Percentiles rank a stretch among this genome's conserved stretches.
phyloP scores from a whole-genome alignment of 2,888 invertebrate species.

The Rhabditoides inermis region DNA sequence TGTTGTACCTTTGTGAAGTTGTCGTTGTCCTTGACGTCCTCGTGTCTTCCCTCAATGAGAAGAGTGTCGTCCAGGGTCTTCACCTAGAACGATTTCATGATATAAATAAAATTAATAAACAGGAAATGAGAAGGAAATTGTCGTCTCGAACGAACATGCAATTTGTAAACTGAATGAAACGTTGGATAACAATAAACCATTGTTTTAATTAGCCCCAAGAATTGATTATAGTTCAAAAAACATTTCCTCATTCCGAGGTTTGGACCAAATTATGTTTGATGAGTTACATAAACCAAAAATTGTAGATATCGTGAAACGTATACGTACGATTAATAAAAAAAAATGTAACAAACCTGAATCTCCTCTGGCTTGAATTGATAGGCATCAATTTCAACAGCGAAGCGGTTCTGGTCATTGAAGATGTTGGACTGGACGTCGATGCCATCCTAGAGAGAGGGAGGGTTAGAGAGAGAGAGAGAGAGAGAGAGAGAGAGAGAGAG shows the following conservation, averaged over 20 bases:
- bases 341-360: constrained; percentile 44
- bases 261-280: too few species aligned
- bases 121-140: too few species aligned
- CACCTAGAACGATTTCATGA: constrained; percentile 25
- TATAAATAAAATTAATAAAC: too few species aligned
- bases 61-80: constrained; percentile 50
- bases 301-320: too few species aligned
- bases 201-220: too few species aligned
- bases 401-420: constrained; percentile 39
- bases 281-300: too few species aligned
- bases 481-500: neutral
- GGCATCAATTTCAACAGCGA: constrained; percentile 48
- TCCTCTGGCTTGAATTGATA: constrained; percentile 51
- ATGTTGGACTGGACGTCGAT: constrained; percentile 45
- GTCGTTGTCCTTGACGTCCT: constrained; percentile 45
- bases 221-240: too few species aligned
- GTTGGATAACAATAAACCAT: too few species aligned
- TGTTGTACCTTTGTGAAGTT: constrained; percentile 35
- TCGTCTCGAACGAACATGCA: neutral
- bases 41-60: constrained; percentile 49
- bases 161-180: neutral
- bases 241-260: too few species aligned
- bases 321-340: too few species aligned
- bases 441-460: constrained; percentile 32
- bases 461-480: neutral